Evolutionary conservation across 2,113 vertebrate genomes (phyloP).

Genomic region (Pelusios castaneus): DNA sequence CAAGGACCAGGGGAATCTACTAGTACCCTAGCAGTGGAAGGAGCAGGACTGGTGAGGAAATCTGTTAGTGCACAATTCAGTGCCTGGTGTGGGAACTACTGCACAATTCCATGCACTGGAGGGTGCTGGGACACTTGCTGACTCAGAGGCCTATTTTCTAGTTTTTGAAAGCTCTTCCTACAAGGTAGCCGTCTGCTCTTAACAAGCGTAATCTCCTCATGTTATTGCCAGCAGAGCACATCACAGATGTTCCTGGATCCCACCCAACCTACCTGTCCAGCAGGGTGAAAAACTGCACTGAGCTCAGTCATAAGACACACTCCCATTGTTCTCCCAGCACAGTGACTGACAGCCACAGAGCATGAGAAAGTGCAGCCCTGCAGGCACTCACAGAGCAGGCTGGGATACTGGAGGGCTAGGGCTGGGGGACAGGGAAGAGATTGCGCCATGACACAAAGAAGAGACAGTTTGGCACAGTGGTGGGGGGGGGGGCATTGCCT

Average conservation of each 20-base stretch:
- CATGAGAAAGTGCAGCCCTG: background rate
- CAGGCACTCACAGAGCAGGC: background rate
- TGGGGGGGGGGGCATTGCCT: background rate
- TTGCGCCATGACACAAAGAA: background rate
- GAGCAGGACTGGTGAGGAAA: background rate
- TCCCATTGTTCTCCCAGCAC: rapidly evolving
- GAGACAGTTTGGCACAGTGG: background rate
- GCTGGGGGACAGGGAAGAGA: too few relatives aligned
- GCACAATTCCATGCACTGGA: background rate
- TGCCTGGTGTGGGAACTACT: background rate
- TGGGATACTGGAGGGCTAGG: background rate
- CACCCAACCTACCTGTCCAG: background rate
- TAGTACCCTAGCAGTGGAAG: rapidly evolving
- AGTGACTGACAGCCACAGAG: background rate
- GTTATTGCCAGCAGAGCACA: rapidly evolving
- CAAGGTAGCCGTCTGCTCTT: background rate
- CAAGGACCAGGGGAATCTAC: too few relatives aligned
- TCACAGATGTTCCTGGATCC: too few relatives aligned
- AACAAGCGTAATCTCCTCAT: background rate
- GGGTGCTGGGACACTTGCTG: background rate
- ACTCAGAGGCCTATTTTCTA: background rate
- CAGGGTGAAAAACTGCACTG: background rate
- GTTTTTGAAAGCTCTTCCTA: background rate
- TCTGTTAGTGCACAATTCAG: background rate
- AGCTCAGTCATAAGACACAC: background rate